phyloP scores from a whole-genome alignment of 2,888 invertebrate species.

The Dysmachus trigonus region DNA sequence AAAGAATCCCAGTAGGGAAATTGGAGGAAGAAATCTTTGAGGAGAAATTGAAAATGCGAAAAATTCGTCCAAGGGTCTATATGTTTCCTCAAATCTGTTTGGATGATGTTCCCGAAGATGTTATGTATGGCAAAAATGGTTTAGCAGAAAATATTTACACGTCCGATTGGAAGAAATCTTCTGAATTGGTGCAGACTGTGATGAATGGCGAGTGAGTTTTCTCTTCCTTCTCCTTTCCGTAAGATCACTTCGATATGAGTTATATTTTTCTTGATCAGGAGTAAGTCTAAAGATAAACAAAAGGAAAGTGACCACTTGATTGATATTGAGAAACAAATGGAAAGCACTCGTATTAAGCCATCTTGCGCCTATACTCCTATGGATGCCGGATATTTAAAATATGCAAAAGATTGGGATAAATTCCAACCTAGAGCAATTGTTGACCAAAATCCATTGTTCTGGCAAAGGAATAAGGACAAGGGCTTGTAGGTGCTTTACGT shows the following conservation, averaged over 20 bases:
- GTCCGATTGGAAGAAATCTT: slow-evolving; percentile 51
- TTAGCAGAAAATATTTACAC: slow-evolving; percentile 51
- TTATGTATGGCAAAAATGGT: slow-evolving; percentile 49
- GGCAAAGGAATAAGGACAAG: slow-evolving; percentile 41
- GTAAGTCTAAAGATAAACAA: neutral
- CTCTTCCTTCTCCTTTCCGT: neutral
- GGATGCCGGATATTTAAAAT: slow-evolving; percentile 45
- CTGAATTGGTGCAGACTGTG: slow-evolving; percentile 26
- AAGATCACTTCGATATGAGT: neutral
- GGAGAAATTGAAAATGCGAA: slow-evolving; percentile 46
- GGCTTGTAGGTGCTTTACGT: slow-evolving; percentile 40
- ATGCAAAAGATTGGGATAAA: slow-evolving; percentile 48
- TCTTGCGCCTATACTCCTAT: neutral
- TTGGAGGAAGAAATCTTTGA: slow-evolving; percentile 49
- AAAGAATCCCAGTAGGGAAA: slow-evolving; percentile 44
- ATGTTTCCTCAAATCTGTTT: slow-evolving; percentile 52
- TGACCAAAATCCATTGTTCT: slow-evolving; percentile 49
- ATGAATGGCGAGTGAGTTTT: neutral
- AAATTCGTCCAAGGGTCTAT: slow-evolving; percentile 46
- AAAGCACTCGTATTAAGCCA: neutral
- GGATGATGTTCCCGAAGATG: slow-evolving; percentile 50
- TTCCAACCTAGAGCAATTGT: slow-evolving; percentile 46
- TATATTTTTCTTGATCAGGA: neutral
- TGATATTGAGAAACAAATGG: neutral
- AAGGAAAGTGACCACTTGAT: neutral